phyloP scores from a whole-genome alignment of 2,797 vertebrate genomes.

The Tangara arthus region DNA sequence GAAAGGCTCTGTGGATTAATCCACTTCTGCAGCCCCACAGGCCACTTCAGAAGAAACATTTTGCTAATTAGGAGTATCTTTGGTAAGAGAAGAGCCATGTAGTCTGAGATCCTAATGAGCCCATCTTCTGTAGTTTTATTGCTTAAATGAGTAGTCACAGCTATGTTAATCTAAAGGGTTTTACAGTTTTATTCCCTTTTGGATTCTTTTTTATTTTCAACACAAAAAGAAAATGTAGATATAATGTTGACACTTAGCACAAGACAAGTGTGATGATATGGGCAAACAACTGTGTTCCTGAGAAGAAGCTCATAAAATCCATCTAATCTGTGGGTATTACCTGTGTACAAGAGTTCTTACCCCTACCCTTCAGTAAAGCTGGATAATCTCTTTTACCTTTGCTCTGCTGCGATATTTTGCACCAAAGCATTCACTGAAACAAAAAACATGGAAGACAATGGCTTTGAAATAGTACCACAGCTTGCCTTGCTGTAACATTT shows the following conservation, averaged over 20 bases:
- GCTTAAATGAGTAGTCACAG: background rate
- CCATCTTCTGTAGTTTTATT: background rate
- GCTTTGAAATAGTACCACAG: background rate
- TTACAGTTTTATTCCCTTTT: background rate
- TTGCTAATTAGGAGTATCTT: background rate
- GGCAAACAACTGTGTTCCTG: background rate
- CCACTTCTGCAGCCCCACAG: background rate
- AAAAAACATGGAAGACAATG: background rate
- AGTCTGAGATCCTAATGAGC: background rate
- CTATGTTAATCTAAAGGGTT: background rate
- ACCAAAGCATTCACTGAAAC: background rate
- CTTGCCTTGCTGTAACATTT: background rate
- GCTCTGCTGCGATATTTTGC: background rate
- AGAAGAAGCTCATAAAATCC: background rate
- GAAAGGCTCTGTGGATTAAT: background rate
- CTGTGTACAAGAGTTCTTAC: background rate
- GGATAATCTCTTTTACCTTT: background rate
- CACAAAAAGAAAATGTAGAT: background rate
- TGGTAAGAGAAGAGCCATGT: background rate
- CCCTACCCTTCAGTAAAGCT: background rate
- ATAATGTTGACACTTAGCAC: background rate
- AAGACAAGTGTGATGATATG: background rate
- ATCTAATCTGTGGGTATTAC: background rate
- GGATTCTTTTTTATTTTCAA: background rate
- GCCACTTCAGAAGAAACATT: background rate